Conservation (phyloP, 2,888 invertebrate species). For the Hipparchia semele region DNA sequence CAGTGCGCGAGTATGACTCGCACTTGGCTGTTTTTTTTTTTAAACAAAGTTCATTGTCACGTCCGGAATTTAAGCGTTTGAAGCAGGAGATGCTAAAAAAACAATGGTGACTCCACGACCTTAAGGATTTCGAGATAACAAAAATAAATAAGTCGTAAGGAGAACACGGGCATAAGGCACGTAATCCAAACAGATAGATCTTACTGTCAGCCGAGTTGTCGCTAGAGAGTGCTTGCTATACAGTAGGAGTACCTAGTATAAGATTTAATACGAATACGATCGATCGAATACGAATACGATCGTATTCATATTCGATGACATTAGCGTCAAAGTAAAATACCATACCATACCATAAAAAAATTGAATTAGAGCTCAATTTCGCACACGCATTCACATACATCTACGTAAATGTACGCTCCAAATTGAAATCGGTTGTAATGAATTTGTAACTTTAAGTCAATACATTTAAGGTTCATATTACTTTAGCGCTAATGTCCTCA, state of each 20-base stretch:
- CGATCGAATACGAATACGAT: too few species aligned
- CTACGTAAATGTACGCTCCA: too few species aligned
- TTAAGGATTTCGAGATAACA: conserved; percentile 56
- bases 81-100: conserved; percentile 40
- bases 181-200: conserved; percentile 73
- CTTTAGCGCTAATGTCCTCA: too few species aligned
- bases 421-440: too few species aligned
- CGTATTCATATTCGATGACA: too few species aligned
- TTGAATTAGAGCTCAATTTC: too few species aligned
- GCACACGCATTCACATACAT: too few species aligned
- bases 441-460: too few species aligned
- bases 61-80: conserved; percentile 35
- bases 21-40: not conserved
- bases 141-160: conserved; percentile 51
- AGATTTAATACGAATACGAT: too few species aligned
- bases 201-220: conserved; percentile 58
- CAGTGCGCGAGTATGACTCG: too few species aligned
- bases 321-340: too few species aligned
- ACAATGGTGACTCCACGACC: conserved; percentile 48
- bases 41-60: conserved; percentile 40
- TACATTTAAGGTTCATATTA: too few species aligned
- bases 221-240: conserved; percentile 47
- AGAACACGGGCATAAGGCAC: conserved; percentile 60
- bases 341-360: conserved; percentile 19
- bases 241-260: conserved; percentile 41